Percentiles rank a stretch among this genome's conserved stretches.
Evolutionary conservation across 1,140 invertebrate genomes (phyloP).

Genomic region (Bactericera cockerelli): DNA sequence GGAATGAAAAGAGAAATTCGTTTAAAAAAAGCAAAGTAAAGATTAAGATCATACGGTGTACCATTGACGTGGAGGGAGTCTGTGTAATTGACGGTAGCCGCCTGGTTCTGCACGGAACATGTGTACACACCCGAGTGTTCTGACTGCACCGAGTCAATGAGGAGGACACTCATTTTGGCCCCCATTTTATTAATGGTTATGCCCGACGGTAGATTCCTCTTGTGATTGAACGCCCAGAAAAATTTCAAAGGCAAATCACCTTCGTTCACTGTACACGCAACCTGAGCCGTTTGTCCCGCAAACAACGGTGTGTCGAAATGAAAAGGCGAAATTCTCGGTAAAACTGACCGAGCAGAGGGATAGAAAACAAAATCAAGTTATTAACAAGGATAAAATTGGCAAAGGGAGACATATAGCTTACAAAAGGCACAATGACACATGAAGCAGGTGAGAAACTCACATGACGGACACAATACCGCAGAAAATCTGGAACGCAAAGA

Average conservation of each 20-base stretch:
- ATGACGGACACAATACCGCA: too few relatives aligned
- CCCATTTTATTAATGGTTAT: slow-evolving; percentile 16
- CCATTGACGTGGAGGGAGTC: slow-evolving; percentile 22
- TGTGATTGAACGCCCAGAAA: slow-evolving; percentile 43
- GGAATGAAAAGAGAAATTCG: slow-evolving; percentile 9
- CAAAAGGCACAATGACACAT: too few relatives aligned
- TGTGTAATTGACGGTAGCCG: slow-evolving; percentile 24
- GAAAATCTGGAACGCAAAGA: too few relatives aligned
- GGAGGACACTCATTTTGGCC: slow-evolving; percentile 29
- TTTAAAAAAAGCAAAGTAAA: background rate
- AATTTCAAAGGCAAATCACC: slow-evolving; percentile 53
- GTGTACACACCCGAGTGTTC: slow-evolving; percentile 57
- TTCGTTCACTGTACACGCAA: slow-evolving; percentile 32
- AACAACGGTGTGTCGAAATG: slow-evolving; percentile 30
- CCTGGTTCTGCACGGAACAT: slow-evolving; percentile 50
- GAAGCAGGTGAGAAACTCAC: too few relatives aligned
- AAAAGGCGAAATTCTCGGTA: slow-evolving; percentile 43
- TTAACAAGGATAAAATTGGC: too few relatives aligned
- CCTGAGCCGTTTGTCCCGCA: slow-evolving; percentile 31
- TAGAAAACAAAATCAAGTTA: too few relatives aligned
- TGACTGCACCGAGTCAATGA: slow-evolving; percentile 32
- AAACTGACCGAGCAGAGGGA: slow-evolving; percentile 30
- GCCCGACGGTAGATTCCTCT: slow-evolving; percentile 7
- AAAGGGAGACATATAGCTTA: too few relatives aligned
- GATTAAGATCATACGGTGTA: slow-evolving; percentile 11